A percentile compares a stretch with the other conserved stretches of the same genome.
These are phyloP conservation scores for Drosophila fulvimacula DNA, from an alignment of 2,888 invertebrate genomes.

Conservation along the genomic window DNA sequence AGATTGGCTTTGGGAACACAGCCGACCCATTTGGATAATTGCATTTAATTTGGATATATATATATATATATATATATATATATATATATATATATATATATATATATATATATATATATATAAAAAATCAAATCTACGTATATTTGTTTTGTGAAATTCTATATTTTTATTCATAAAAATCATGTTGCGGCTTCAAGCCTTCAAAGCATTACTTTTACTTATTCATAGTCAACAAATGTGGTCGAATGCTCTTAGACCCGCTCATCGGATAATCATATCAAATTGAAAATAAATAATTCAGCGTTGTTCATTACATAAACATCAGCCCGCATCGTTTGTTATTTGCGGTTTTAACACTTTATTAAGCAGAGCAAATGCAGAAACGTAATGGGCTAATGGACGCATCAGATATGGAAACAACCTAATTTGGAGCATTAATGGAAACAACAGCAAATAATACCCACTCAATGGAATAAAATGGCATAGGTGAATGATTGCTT, in stretches of 20 bases:
- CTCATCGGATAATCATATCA: slow-evolving; percentile 18
- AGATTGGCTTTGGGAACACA: no score
- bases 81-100: no score
- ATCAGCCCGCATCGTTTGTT: slow-evolving; percentile 5
- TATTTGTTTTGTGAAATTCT: no score
- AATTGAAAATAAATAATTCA: slow-evolving; percentile 23
- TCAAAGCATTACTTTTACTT: slow-evolving; percentile 4
- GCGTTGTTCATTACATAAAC: neutral
- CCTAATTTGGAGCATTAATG: slow-evolving; percentile 8
- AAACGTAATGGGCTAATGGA: neutral
- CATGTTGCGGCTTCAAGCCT: no score
- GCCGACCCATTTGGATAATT: no score
- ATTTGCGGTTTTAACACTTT: neutral
- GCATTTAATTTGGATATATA: no score
- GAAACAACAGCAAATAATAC: slow-evolving; percentile 15
- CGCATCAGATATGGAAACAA: neutral
- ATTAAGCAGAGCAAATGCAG: slow-evolving; percentile 13
- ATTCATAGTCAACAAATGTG: slow-evolving; percentile 8
- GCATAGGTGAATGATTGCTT: slow-evolving; percentile 4
- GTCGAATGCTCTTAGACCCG: slow-evolving; percentile 19
- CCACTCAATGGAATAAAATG: slow-evolving; percentile 9
- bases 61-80: no score
- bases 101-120: no score
- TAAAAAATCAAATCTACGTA: no score
- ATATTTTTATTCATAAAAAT: no score